phyloP scores from a whole-genome alignment of 2,113 vertebrate species.

The Dunckerocampus dactyliophorus region DNA sequence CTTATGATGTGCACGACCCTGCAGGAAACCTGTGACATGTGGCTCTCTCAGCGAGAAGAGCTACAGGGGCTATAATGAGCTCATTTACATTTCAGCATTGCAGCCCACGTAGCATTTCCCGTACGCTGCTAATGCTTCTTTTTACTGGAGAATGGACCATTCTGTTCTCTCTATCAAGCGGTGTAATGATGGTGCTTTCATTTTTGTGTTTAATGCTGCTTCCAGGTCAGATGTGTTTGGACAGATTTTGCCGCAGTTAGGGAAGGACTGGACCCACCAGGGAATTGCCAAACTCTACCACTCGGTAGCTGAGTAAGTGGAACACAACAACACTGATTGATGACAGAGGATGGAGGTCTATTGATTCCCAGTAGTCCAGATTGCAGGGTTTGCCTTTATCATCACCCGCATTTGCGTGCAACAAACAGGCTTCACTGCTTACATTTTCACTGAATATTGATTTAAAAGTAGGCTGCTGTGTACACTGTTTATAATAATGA shows the following conservation, averaged over 20 bases:
- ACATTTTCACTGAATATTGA: neutral
- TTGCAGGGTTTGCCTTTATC: slow-evolving; percentile 16
- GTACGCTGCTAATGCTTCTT: slow-evolving; percentile 18
- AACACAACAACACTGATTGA: slow-evolving; percentile 28
- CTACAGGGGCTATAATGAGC: slow-evolving; percentile 61
- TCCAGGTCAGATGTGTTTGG: slow-evolving; percentile 94
- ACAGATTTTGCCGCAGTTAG: slow-evolving; percentile 96
- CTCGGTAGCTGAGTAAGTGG: slow-evolving; percentile 91
- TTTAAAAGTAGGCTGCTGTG: neutral
- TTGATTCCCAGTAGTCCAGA: slow-evolving; percentile 18
- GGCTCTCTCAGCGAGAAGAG: slow-evolving; percentile 40
- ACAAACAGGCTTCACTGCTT: neutral
- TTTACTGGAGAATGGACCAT: slow-evolving; percentile 20
- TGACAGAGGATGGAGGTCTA: slow-evolving; percentile 25
- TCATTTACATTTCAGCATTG: slow-evolving; percentile 64
- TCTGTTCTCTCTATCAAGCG: slow-evolving; percentile 22
- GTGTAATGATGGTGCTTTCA: slow-evolving; percentile 15
- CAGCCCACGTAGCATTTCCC: slow-evolving; percentile 17
- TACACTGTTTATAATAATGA: neutral
- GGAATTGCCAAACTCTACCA: slow-evolving; percentile 98
- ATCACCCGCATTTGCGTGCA: slow-evolving; percentile 33
- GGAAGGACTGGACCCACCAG: slow-evolving; percentile 99
- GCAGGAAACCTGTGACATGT: slow-evolving; percentile 41
- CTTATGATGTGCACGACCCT: slow-evolving; percentile 64
- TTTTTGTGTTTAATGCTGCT: slow-evolving; percentile 6